Evolutionary conservation across 2,888 invertebrate genomes (phyloP).

Genomic region (Ptychoptera albimana): DNA sequence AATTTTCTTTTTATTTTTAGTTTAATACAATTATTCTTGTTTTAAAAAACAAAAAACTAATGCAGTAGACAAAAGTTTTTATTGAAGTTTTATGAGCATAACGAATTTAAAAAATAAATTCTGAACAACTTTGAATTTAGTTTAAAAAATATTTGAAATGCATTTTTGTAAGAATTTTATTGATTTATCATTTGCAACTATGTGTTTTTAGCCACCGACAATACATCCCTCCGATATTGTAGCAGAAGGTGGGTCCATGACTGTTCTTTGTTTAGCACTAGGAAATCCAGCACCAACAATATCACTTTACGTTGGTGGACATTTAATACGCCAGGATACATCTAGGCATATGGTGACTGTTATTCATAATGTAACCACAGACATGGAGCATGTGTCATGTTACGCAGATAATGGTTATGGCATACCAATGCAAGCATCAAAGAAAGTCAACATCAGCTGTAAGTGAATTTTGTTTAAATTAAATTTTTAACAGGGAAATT

Average conservation of each 20-base stretch:
- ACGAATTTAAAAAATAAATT: no score
- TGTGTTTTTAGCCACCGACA: slow-evolving; percentile 49
- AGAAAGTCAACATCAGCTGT: slow-evolving; percentile 69
- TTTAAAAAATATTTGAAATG: no score
- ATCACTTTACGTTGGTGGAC: slow-evolving; percentile 56
- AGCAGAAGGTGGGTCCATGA: slow-evolving; percentile 74
- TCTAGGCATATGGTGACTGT: slow-evolving; percentile 75
- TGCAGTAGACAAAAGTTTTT: no score
- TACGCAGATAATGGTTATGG: slow-evolving; percentile 81
- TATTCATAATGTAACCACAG: slow-evolving; percentile 68
- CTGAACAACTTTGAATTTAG: no score
- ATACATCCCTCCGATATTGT: slow-evolving; percentile 71
- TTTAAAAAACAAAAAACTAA: no score
- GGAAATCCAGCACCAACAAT: slow-evolving; percentile 75
- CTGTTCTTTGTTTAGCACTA: slow-evolving; percentile 68
- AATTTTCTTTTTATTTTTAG: no score
- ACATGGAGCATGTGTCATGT: slow-evolving; percentile 75
- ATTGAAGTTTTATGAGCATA: no score
- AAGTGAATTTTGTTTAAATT: slow-evolving; percentile 27
- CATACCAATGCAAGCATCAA: slow-evolving; percentile 70
- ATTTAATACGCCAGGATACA: slow-evolving; percentile 64
- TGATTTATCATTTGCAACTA: no score
- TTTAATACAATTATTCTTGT: background rate
- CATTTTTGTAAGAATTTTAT: no score
- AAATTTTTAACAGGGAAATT: background rate